Conservation (phyloP, 2,797 vertebrate genomes). For the Hipposideros larvatus region DNA sequence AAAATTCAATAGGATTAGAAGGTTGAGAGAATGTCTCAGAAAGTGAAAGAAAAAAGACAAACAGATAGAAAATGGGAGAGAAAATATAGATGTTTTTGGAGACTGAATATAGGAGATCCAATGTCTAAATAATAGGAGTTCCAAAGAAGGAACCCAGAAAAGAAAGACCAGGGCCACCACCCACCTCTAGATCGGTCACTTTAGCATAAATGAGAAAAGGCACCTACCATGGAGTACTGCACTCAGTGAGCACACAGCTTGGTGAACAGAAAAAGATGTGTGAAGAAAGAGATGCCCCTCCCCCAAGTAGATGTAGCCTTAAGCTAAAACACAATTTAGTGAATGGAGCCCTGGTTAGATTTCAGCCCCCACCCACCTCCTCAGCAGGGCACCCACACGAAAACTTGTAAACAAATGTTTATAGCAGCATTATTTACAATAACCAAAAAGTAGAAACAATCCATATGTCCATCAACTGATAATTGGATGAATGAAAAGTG, state of each 20-base stretch:
- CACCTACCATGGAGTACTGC: not conserved
- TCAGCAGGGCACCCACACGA: not conserved
- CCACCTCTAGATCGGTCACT: not conserved
- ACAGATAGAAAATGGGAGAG: not conserved
- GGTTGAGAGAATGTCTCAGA: not conserved
- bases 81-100: not conserved
- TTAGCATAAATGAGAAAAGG: constrained; percentile 29
- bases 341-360: constrained; percentile 2
- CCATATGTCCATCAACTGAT: too few species aligned
- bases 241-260: not conserved
- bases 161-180: not conserved
- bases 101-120: not conserved
- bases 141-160: not conserved
- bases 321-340: not conserved
- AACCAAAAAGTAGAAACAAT: too few species aligned
- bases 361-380: not conserved
- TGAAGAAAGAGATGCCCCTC: not conserved
- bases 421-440: not conserved
- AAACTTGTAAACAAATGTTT: not conserved
- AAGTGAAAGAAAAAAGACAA: not conserved
- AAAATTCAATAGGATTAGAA: not conserved
- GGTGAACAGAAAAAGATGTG: not conserved
- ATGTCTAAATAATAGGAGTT: not conserved
- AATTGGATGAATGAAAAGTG: too few species aligned
- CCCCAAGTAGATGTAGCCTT: not conserved